Conservation (phyloP, 2,113 vertebrate genomes). For the Poeciliopsis occidentalis region DNA sequence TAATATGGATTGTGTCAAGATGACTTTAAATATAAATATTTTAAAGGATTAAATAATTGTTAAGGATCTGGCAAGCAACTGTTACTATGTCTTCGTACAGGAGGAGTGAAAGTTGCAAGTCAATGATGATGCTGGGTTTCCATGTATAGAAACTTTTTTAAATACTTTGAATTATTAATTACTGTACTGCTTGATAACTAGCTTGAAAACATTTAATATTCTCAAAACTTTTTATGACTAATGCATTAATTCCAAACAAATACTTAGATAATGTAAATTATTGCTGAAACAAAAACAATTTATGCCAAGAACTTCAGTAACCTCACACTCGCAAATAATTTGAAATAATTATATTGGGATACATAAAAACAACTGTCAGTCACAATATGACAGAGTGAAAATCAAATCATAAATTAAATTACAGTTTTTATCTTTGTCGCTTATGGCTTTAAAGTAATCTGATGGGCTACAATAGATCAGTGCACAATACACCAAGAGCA, state of each 20-base stretch:
- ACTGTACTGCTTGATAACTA: no score
- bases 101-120: no score
- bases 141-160: no score
- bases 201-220: conserved; percentile 31
- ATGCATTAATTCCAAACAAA: conserved; percentile 19
- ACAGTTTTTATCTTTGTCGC: conserved; percentile 17
- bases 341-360: conserved; percentile 4
- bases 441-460: conserved; percentile 61
- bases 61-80: no score
- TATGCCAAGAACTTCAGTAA: conserved; percentile 31
- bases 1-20: no score
- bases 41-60: no score
- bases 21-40: no score
- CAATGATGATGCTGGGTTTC: no score
- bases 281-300: conserved; percentile 32
- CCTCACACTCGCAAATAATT: conserved; percentile 33
- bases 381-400: conserved; percentile 26
- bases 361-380: conserved; percentile 42
- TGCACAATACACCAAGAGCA: conserved; percentile 53
- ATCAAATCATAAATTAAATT: conserved; percentile 62
- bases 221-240: conserved; percentile 27
- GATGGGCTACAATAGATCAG: conserved; percentile 52
- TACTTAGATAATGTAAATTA: conserved; percentile 62
- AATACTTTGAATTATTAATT: no score
- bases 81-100: no score